Evolutionary conservation across 2,888 invertebrate species (phyloP).

Genomic region (Clistopyga incitator): DNA sequence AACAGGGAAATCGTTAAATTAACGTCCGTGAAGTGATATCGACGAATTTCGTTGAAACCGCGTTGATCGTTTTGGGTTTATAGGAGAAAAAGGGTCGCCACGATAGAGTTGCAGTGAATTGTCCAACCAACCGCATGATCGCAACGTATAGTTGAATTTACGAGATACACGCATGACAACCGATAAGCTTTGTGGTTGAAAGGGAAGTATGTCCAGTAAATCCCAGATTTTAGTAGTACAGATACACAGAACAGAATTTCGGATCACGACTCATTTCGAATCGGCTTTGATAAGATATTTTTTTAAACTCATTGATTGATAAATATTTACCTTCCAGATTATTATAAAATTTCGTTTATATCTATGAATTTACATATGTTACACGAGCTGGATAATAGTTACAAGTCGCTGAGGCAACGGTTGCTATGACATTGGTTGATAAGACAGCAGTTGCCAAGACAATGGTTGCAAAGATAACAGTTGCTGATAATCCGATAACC

Average conservation of each 20-base stretch:
- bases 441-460: no score
- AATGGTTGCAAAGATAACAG: no score
- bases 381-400: no score
- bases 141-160: not conserved
- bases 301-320: no score
- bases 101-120: constrained; percentile 8
- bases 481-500: no score
- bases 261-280: not conserved
- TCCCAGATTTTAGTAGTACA: no score
- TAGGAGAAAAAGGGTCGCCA: not conserved
- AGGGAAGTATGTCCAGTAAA: not conserved
- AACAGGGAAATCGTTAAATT: not conserved
- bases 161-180: not conserved
- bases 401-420: no score
- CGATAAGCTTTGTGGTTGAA: not conserved
- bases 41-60: not conserved
- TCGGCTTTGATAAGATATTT: not conserved
- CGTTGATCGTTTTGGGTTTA: not conserved
- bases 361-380: no score
- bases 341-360: no score
- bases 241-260: not conserved
- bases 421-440: no score
- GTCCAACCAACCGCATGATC: not conserved
- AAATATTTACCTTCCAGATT: no score
- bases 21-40: not conserved